These are phyloP conservation scores for Zoroaster sp. DNA, from an alignment of 53 echinoderm and acorn worm species.

Conservation along the genomic window DNA sequence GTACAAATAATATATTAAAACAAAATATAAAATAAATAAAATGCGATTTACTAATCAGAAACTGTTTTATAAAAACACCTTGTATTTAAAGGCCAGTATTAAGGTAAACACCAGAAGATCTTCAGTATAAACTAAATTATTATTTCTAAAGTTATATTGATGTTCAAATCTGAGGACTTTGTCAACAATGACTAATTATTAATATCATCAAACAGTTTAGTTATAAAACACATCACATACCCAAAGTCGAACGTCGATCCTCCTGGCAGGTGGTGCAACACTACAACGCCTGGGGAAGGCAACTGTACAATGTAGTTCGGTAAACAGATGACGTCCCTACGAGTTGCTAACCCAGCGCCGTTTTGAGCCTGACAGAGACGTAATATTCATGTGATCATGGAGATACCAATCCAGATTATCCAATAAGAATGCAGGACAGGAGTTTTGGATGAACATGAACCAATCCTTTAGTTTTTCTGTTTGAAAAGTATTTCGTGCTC, in stretches of 20 bases:
- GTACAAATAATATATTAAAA: too few relatives aligned
- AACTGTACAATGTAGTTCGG: constrained; percentile 25
- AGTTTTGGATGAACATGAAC: constrained; percentile 10
- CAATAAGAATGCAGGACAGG: constrained; percentile 40
- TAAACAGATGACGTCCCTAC: constrained; percentile 27
- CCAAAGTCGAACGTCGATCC: background rate
- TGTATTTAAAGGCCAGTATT: too few relatives aligned
- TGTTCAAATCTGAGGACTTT: too few relatives aligned
- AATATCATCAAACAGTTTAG: too few relatives aligned
- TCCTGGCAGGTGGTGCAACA: constrained; percentile 17
- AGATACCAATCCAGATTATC: constrained; percentile 42
- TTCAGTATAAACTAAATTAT: too few relatives aligned
- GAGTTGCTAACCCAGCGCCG: constrained; percentile 33
- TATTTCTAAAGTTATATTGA: too few relatives aligned
- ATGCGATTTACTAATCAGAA: too few relatives aligned
- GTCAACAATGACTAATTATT: too few relatives aligned
- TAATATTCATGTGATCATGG: constrained; percentile 59
- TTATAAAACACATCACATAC: too few relatives aligned
- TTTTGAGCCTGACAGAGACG: constrained; percentile 56
- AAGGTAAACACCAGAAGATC: too few relatives aligned
- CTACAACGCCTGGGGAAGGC: constrained; percentile 58
- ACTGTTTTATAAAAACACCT: too few relatives aligned
- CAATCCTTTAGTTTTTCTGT: background rate
- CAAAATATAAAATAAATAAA: too few relatives aligned
- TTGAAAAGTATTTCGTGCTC: constrained; percentile 19